These are phyloP conservation scores for Euphydryas editha DNA, from an alignment of 2,888 invertebrate species.

Conservation along the genomic window DNA sequence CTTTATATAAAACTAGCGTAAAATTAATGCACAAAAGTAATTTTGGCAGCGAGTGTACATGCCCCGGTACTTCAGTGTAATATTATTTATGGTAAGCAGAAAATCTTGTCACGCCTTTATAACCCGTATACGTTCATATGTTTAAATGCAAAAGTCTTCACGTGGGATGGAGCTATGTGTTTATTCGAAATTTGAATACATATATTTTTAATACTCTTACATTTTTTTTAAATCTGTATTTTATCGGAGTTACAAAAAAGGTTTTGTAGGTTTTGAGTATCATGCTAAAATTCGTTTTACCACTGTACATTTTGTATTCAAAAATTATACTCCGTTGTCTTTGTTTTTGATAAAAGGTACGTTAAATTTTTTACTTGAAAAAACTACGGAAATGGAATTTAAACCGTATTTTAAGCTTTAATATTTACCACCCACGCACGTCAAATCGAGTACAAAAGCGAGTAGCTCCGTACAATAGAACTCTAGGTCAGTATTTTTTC, in stretches of 20 bases:
- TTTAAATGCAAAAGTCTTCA: slow-evolving; percentile 28
- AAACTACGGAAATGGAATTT: too few species aligned
- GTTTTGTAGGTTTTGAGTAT: neutral
- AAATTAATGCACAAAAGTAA: slow-evolving; percentile 41
- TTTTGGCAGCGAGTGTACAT: slow-evolving; percentile 42
- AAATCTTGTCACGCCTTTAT: slow-evolving; percentile 73
- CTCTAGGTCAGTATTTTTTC: slow-evolving; percentile 2
- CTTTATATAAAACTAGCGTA: slow-evolving; percentile 35
- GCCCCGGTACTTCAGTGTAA: slow-evolving; percentile 60
- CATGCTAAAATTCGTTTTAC: neutral
- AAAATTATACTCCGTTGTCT: neutral
- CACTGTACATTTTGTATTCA: neutral
- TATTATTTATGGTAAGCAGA: slow-evolving; percentile 79
- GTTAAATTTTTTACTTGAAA: neutral
- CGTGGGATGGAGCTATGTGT: slow-evolving; percentile 9
- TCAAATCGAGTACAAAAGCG: neutral
- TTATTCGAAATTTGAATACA: slow-evolving; percentile 2
- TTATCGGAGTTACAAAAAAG: neutral
- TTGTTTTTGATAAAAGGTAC: neutral
- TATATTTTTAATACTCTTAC: neutral
- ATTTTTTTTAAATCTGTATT: slow-evolving; percentile 4
- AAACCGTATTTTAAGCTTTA: too few species aligned
- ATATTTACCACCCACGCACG: too few species aligned
- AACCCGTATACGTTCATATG: slow-evolving; percentile 37
- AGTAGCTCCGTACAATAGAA: neutral